Percentiles rank a stretch among this genome's conserved stretches.
phyloP scores from a whole-genome alignment of 2,113 vertebrate genomes.

The Anolis carolinensis region DNA sequence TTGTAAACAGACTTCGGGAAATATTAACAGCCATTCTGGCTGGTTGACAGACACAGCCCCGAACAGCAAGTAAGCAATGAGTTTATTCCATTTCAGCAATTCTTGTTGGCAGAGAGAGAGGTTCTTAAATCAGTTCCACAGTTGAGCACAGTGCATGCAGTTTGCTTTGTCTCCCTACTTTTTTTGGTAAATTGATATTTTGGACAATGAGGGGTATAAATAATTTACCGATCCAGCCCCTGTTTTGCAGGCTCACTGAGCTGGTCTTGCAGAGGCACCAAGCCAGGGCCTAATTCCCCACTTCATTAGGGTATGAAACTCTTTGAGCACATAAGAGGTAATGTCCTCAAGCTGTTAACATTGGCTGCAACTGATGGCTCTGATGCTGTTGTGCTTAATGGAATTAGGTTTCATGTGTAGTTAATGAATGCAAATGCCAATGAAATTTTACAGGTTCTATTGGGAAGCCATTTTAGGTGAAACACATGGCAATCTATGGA shows the following conservation, averaged over 20 bases:
- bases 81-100: conserved; percentile 17
- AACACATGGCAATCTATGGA: conserved; percentile 43
- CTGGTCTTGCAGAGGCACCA: conserved; percentile 46
- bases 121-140: conserved; percentile 47
- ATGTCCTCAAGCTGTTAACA: conserved; percentile 53
- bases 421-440: conserved; percentile 64
- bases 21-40: conserved; percentile 28
- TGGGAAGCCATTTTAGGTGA: conserved; percentile 59
- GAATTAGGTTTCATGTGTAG: conserved; percentile 60
- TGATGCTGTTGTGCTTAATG: conserved; percentile 52
- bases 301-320: conserved; percentile 64
- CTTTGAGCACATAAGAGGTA: conserved; percentile 54
- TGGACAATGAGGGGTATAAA: conserved; percentile 58
- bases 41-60: conserved; percentile 12
- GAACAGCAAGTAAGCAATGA: neutral
- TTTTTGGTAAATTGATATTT: conserved; percentile 50
- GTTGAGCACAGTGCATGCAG: conserved; percentile 5
- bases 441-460: conserved; percentile 66
- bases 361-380: conserved; percentile 34
- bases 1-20: conserved; percentile 14
- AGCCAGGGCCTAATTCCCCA: conserved; percentile 51
- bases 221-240: conserved; percentile 51
- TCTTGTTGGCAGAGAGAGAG: neutral
- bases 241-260: conserved; percentile 41
- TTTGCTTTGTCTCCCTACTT: conserved; percentile 51